Evolutionary conservation across 1,140 invertebrate genomes (phyloP).

Genomic region (Ooceraea biroi): DNA sequence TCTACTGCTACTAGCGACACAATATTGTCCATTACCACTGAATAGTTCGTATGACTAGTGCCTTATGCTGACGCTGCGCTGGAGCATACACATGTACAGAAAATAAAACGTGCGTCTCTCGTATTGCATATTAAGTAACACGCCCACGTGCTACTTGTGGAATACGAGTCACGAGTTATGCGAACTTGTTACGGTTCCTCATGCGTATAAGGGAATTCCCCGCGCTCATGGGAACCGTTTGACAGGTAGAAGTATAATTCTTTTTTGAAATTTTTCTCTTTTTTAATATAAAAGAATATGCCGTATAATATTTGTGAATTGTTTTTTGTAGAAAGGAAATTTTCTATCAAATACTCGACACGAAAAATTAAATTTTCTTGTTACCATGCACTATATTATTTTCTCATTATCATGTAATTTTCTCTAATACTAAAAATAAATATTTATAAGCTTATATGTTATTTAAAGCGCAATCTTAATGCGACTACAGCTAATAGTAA

Average conservation of each 20-base stretch:
- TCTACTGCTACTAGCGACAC: background rate
- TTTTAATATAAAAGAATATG: too few relatives aligned
- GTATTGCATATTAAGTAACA: constrained; percentile 28
- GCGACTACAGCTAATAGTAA: background rate
- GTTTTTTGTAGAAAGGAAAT: too few relatives aligned
- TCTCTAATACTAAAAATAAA: background rate
- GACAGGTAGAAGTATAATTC: background rate
- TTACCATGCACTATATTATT: background rate
- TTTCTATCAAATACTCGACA: too few relatives aligned
- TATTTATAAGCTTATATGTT: too few relatives aligned
- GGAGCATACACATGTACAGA: background rate
- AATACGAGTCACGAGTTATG: background rate
- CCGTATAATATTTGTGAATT: too few relatives aligned
- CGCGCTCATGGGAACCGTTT: background rate
- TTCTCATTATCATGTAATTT: background rate
- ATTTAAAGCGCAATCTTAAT: background rate
- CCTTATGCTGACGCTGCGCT: background rate
- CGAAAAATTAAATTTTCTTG: too few relatives aligned
- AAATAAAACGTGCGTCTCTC: constrained; percentile 13
- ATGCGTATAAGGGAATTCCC: background rate
- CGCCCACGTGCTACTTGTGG: constrained; percentile 5
- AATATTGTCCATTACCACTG: background rate
- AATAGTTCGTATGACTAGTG: too few relatives aligned
- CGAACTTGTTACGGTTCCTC: background rate
- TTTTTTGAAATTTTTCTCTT: too few relatives aligned